A percentile compares a stretch with the other conserved stretches of the same genome.
phyloP scores from a whole-genome alignment of 2,797 vertebrate genomes.

The Monodelphis domestica region DNA sequence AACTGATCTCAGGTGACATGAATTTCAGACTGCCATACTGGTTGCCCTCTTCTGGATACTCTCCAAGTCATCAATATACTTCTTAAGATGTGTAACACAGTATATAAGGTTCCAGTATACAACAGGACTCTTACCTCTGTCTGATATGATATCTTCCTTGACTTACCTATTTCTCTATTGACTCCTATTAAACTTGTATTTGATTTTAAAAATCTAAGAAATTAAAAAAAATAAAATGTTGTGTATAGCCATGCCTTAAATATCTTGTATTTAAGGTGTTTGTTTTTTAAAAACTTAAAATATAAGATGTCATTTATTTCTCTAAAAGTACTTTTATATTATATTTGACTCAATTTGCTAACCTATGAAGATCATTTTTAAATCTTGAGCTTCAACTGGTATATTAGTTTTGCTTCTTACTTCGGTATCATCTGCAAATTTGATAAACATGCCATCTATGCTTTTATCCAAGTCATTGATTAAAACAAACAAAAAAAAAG shows the following conservation, averaged over 20 bases:
- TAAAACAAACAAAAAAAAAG: not conserved
- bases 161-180: not conserved
- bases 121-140: not conserved
- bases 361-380: not conserved
- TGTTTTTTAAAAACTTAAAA: not conserved
- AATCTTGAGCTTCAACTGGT: not conserved
- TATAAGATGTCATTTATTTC: not conserved
- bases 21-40: not conserved
- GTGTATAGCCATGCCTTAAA: not conserved
- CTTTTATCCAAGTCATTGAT: not conserved
- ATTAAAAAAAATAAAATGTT: not conserved
- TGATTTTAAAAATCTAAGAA: too few relatives aligned
- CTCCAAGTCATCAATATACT: not conserved
- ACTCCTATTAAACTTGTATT: not conserved
- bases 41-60: not conserved
- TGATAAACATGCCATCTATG: not conserved
- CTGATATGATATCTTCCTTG: not conserved
- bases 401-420: not conserved
- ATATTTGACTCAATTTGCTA: not conserved
- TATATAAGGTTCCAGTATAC: not conserved
- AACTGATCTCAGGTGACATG: not conserved
- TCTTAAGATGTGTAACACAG: not conserved
- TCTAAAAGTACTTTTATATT: not conserved
- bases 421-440: not conserved
- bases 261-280: not conserved